Percentiles rank a stretch among this genome's conserved stretches.
These are phyloP conservation scores for Idaea straminata DNA, from an alignment of 2,888 invertebrate species.

Conservation along the genomic window DNA sequence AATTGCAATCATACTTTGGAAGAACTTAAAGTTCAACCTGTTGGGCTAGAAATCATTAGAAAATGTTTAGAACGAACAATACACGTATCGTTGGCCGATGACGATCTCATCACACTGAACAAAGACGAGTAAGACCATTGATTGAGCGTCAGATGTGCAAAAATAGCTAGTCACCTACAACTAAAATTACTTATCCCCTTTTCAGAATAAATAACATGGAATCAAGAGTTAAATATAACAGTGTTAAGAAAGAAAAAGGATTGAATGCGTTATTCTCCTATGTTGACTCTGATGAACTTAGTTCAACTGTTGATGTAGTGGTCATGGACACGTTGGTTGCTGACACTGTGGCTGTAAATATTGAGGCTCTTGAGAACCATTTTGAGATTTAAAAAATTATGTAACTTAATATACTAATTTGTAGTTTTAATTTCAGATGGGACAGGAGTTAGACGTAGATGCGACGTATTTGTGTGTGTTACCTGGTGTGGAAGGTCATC, in stretches of 20 bases:
- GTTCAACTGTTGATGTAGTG: background rate
- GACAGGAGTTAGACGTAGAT: constrained; percentile 41
- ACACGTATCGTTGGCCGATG: background rate
- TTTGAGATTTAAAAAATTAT: background rate
- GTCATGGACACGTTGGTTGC: background rate
- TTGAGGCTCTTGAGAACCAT: background rate
- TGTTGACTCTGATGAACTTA: background rate
- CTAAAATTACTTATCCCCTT: background rate
- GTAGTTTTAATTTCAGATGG: constrained; percentile 35
- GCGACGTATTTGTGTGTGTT: constrained; percentile 42
- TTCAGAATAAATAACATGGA: background rate
- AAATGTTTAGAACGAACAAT: constrained; percentile 3
- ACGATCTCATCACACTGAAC: background rate
- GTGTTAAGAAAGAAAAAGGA: background rate
- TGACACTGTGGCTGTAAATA: background rate
- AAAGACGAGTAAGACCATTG: background rate
- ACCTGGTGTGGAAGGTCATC: constrained; percentile 53
- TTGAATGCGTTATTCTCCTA: background rate
- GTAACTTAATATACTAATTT: background rate
- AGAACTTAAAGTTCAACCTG: background rate
- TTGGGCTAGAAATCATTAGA: background rate
- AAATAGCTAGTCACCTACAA: background rate
- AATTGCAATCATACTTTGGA: background rate
- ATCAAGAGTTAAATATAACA: background rate
- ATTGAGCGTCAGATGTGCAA: background rate